Evolutionary conservation across 1,140 invertebrate genomes (phyloP).

Genomic region (Coelopa frigida): DNA sequence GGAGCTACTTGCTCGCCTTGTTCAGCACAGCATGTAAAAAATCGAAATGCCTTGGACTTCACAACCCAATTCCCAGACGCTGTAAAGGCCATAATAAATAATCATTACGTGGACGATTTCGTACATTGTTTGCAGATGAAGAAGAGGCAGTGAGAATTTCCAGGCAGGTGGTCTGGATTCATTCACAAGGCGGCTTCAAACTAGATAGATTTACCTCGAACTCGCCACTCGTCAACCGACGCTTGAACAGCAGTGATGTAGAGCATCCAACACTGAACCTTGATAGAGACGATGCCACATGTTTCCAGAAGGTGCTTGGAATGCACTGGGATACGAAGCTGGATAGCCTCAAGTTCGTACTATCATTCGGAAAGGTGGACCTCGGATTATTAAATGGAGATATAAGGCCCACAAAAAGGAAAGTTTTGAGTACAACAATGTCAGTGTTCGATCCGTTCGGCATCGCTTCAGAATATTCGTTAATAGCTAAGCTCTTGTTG

Average conservation of each 20-base stretch:
- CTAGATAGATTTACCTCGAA: conserved; percentile 17
- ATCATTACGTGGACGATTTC: conserved; percentile 42
- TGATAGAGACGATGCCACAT: conserved; percentile 1
- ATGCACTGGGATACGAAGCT: conserved; percentile 10
- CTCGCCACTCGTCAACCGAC: conserved; percentile 6
- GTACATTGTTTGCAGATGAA: conserved; percentile 26
- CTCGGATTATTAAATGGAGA: conserved; percentile 5
- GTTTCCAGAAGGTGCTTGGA: conserved; percentile 13
- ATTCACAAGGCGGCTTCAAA: conserved; percentile 23
- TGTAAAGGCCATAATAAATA: conserved; percentile 21
- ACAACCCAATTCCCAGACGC: conserved; percentile 16
- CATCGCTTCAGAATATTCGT: conserved; percentile 32
- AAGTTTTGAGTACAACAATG: conserved; percentile 28
- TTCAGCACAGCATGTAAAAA: conserved; percentile 9
- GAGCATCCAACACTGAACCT: not conserved
- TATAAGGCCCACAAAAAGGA: conserved; percentile 23
- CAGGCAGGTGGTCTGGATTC: conserved; percentile 23
- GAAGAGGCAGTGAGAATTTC: conserved; percentile 19
- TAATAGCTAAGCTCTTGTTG: conserved; percentile 38
- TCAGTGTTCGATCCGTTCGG: conserved; percentile 41
- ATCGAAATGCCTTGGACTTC: conserved; percentile 23
- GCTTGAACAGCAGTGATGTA: not conserved
- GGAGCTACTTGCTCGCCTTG: conserved; percentile 11
- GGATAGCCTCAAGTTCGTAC: conserved; percentile 13
- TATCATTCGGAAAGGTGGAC: conserved; percentile 8